Evolutionary conservation across 64 coral and sea anemone genomes (phyloP).

Genomic region (Stichodactyla mertensii): DNA sequence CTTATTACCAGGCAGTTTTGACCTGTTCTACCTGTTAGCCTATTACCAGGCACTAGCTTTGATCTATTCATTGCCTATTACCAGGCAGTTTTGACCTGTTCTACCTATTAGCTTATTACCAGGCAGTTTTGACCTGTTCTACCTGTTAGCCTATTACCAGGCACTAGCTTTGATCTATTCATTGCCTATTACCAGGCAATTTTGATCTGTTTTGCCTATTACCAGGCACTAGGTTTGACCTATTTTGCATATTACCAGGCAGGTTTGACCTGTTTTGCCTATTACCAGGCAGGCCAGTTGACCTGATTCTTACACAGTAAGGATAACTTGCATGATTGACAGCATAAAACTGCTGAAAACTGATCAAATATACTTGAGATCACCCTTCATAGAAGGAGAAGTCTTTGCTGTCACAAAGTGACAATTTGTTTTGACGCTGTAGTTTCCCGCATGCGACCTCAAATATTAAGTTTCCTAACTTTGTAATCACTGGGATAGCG

Average conservation of each 20-base stretch:
- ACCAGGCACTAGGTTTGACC: background rate
- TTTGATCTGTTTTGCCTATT: background rate
- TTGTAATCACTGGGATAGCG: background rate
- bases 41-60: background rate
- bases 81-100: background rate
- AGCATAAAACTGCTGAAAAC: constrained; percentile 2
- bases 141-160: background rate
- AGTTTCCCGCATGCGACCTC: too few relatives aligned
- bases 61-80: background rate
- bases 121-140: background rate
- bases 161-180: background rate
- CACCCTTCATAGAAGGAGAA: background rate
- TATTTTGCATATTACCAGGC: background rate
- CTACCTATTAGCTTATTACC: background rate
- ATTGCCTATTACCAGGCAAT: background rate
- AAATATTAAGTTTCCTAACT: background rate
- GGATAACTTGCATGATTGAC: background rate
- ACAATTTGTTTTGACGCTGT: background rate
- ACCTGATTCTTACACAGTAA: background rate
- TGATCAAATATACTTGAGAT: background rate
- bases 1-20: background rate
- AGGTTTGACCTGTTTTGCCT: background rate
- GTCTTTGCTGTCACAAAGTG: background rate
- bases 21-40: background rate
- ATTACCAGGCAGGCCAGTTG: background rate